phyloP scores from a whole-genome alignment of 2,888 invertebrate species.

The Papilio gigon region DNA sequence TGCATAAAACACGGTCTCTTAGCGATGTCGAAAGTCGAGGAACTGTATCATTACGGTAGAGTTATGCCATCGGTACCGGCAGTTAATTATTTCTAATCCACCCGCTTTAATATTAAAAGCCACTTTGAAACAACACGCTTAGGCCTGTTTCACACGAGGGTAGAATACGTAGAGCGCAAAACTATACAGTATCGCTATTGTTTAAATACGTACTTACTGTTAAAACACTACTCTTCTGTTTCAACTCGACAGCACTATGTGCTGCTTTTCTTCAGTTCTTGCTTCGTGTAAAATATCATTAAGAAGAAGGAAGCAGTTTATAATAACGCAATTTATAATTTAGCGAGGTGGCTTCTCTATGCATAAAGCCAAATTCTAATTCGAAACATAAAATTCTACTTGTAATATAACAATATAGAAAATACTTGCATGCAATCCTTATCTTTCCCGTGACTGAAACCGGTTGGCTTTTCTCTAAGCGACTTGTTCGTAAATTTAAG shows the following conservation, averaged over 20 bases:
- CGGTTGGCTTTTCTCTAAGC: not conserved
- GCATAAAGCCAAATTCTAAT: not conserved
- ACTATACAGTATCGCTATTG: not conserved
- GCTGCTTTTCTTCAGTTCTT: not conserved
- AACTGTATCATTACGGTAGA: constrained; percentile 43
- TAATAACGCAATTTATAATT: not conserved
- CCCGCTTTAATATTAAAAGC: constrained; percentile 49
- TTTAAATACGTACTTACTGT: not conserved
- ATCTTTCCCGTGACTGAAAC: constrained; percentile 5
- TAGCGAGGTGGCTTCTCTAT: not conserved
- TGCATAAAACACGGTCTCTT: constrained; percentile 38
- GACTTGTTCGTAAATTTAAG: constrained; percentile 38
- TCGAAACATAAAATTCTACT: not conserved
- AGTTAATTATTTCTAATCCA: constrained; percentile 47
- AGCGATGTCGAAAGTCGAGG: constrained; percentile 37
- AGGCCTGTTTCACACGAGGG: not conserved
- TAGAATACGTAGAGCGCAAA: not conserved
- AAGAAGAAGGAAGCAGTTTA: constrained; percentile 11
- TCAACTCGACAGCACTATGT: not conserved
- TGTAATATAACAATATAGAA: not conserved
- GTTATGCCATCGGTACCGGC: constrained; percentile 42
- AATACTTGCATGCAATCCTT: not conserved
- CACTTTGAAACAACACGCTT: constrained; percentile 45
- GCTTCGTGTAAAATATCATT: constrained; percentile 23
- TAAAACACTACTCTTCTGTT: not conserved